Base-by-base conservation (phyloP, 37 sponge, comb jelly and placozoan species). In the Chondrosia reniformis region DNA sequence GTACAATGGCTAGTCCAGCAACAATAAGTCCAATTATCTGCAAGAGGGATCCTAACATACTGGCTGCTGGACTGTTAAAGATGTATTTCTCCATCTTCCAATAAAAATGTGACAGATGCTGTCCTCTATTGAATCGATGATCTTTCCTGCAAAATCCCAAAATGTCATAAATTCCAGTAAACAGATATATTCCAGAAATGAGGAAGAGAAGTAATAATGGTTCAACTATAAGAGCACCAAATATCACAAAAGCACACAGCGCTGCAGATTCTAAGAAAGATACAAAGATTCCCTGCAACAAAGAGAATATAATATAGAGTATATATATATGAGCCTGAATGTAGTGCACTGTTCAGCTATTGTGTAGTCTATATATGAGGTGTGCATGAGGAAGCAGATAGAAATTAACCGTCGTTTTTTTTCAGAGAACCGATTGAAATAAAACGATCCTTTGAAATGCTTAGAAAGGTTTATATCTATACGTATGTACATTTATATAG, bases 171-270 rank as follows among this genome's bases (percentile, higher is more conserved):
- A 67, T 4, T 19, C 54, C 58, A 52, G 84, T 85, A 13, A 66
- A 17, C 13, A 55, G 0, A 55, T 79, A 85, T 19, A 90, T 63
- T 25, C 86, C 86, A 67, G 73, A 33, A 25, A 82, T 61, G 28
- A 78, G 31, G 9, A 90, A 77, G 32, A 85, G 46, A 33, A 80
- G 13, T 3, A 76, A 3, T 8, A 2, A 77, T 3, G 86, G 83
- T 17, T 74, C 66, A 10, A 90, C 62, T 0, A 66, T 8, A 4
- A 56, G 33, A 28, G 80, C 77, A 0, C 81, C 82, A 8, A 78
- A 44, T 12, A 79, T 80, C 31, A 81, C 76, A 62, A 85, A 76
- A 13, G 63, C 62, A 33, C 59, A 66, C 63, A 85, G 75, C 4
- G 83, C 80, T 9, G 25, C 4, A 39, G 72, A 41, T 6, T 69